Base-by-base conservation (phyloP, 2,797 vertebrate genomes). In the Sebastes itinus region DNA sequence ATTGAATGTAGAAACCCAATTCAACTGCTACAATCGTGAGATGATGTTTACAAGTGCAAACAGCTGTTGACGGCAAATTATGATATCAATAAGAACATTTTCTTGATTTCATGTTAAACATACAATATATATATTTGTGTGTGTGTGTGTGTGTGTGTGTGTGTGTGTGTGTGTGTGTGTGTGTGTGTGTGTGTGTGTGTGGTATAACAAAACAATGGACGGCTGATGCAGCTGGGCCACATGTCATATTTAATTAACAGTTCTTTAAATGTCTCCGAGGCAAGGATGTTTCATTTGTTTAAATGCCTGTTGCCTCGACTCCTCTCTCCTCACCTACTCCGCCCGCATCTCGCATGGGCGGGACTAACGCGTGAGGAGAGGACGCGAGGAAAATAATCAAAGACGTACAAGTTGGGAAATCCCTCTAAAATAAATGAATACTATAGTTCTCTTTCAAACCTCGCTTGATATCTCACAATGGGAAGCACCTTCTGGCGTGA, bases 301-400 rank as follows among this genome's bases (percentile, higher is more conserved):
- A 33, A 32, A 38, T 23, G 20, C 20, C 60, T 33, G 10, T 33
- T 61, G 33, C 64, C 35, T 46, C 25, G 25, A 27, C 42, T 49
- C 42, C 23, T 66, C 23, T 49, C 64, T 28, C 38, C 63, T 28
- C 38, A 6, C 10, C 61, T 23, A 13, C 1, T 46, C 14, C 6
- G 14, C 42, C 14, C 42, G 6, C 61, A 38, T 63, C 33, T 63
- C 33, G 0, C 61, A 14, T 38, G 33, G 61, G 61, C 20, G 7
- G 33, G n/a, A 63, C n/a, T 63, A 11, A 66, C 38, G 18, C 8
- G 5, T 1, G 3, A 46, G 35, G 63, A 65, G 23, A 27, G 35
- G 35, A 66, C 25, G 23, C 64, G 13, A 58, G 55, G 49, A 52
- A 0, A 0, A n/a, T 0, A 52, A n/a, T 52, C 49, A n/a, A n/a